phyloP scores from a whole-genome alignment of 2,888 invertebrate species.

The Mimumesa dahlbomi region DNA sequence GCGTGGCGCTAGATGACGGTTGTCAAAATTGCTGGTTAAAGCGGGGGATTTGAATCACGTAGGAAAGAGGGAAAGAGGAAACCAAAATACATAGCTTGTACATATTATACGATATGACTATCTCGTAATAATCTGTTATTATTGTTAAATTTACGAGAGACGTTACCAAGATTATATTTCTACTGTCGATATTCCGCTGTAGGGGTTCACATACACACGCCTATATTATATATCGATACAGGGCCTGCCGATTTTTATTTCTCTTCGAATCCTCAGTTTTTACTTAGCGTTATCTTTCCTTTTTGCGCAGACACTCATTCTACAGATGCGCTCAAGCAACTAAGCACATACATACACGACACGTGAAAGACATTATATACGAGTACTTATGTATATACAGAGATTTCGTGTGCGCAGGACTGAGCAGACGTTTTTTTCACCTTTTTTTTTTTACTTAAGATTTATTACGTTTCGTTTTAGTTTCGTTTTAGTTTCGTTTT shows the following conservation, averaged over 20 bases:
- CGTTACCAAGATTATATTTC: slow-evolving; percentile 79
- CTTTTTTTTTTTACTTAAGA: slow-evolving; percentile 61
- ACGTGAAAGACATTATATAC: slow-evolving; percentile 30
- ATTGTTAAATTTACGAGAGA: slow-evolving; percentile 78
- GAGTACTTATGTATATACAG: slow-evolving; percentile 63
- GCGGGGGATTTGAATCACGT: slow-evolving; percentile 20
- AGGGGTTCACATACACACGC: slow-evolving; percentile 46
- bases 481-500: slow-evolving; percentile 56
- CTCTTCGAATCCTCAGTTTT: slow-evolving; percentile 40
- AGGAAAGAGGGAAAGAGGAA: slow-evolving; percentile 55
- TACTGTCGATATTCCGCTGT: slow-evolving; percentile 72
- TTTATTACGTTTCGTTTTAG: slow-evolving; percentile 53
- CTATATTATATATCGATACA: slow-evolving; percentile 43
- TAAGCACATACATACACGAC: slow-evolving; percentile 28
- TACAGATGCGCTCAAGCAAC: slow-evolving; percentile 27
- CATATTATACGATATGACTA: slow-evolving; percentile 67
- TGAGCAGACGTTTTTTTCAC: slow-evolving; percentile 52
- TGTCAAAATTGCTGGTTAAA: slow-evolving; percentile 48
- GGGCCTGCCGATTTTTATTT: slow-evolving; percentile 52
- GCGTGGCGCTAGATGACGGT: slow-evolving; percentile 44
- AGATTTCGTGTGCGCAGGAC: slow-evolving; percentile 52
- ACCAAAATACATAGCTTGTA: slow-evolving; percentile 69
- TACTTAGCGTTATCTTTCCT: slow-evolving; percentile 35
- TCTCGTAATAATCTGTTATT: slow-evolving; percentile 76
- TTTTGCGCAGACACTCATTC: slow-evolving; percentile 39